Evolutionary conservation across 2,888 invertebrate genomes (phyloP).

Genomic region (Drosophila monieri): DNA sequence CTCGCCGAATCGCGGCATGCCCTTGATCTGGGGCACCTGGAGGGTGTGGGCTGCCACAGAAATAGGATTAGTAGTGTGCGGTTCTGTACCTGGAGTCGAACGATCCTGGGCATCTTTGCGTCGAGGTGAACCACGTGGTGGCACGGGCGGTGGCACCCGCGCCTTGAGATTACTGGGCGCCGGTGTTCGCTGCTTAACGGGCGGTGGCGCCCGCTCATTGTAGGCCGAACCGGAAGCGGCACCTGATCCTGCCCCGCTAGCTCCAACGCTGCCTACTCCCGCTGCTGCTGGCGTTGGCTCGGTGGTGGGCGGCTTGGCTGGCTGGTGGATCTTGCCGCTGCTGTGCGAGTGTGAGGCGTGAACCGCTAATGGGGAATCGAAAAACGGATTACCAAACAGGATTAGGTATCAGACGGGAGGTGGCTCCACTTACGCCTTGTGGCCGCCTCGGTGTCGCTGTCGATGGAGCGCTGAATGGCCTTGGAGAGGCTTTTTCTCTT

Average conservation of each 20-base stretch:
- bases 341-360: conserved; percentile 72
- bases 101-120: conserved; percentile 76
- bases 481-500: conserved; percentile 95
- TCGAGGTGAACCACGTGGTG: conserved; percentile 92
- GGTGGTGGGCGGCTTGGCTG: conserved; percentile 53
- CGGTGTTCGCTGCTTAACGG: conserved; percentile 84
- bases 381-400: neutral
- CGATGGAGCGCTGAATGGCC: conserved; percentile 87
- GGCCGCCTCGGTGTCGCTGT: conserved; percentile 89
- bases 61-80: conserved; percentile 33
- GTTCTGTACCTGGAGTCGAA: conserved; percentile 76
- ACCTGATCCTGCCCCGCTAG: neutral
- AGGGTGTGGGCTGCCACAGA: conserved; percentile 30
- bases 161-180: conserved; percentile 85
- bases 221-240: conserved; percentile 62
- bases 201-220: conserved; percentile 62
- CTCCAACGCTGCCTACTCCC: conserved; percentile 74
- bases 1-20: conserved; percentile 81
- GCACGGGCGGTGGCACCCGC: conserved; percentile 94
- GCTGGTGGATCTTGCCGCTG: conserved; percentile 68
- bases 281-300: conserved; percentile 45
- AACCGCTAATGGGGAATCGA: conserved; percentile 38
- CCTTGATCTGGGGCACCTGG: conserved; percentile 55
- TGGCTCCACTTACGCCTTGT: conserved; percentile 82
- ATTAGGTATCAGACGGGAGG: neutral